A percentile compares a stretch with the other conserved stretches of the same genome.
Conservation (phyloP, 2,113 vertebrate genomes). For the Anoplopoma fimbria region DNA sequence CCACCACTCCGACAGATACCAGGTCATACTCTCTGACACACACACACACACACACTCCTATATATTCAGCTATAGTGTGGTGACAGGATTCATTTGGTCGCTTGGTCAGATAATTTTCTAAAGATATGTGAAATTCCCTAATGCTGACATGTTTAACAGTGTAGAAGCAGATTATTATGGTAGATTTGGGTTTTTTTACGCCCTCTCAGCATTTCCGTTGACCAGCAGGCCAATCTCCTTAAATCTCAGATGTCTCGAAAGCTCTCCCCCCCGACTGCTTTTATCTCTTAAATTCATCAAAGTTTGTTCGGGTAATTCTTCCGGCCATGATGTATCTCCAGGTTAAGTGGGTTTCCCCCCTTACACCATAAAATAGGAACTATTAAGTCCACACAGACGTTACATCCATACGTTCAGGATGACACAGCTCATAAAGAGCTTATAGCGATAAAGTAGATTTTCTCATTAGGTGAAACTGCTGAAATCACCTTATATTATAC, state of each 20-base stretch:
- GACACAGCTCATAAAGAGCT: slow-evolving; percentile 81
- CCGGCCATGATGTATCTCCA: slow-evolving; percentile 69
- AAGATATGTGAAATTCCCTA: neutral
- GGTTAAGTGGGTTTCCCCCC: slow-evolving; percentile 79
- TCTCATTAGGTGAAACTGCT: slow-evolving; percentile 83
- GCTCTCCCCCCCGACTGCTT: slow-evolving; percentile 52
- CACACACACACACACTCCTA: slow-evolving; percentile 15
- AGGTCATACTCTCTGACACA: slow-evolving; percentile 86
- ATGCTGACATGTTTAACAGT: slow-evolving; percentile 31
- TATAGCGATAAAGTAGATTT: slow-evolving; percentile 79
- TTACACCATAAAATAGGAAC: slow-evolving; percentile 77
- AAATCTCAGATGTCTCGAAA: slow-evolving; percentile 60
- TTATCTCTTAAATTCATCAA: slow-evolving; percentile 78
- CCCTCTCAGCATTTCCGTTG: slow-evolving; percentile 62
- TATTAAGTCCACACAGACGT: slow-evolving; percentile 78
- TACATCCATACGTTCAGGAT: slow-evolving; percentile 76
- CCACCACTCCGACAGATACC: slow-evolving; percentile 99
- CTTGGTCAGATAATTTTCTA: neutral
- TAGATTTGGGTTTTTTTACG: slow-evolving; percentile 50
- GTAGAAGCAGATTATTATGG: slow-evolving; percentile 6
- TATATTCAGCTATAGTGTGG: neutral
- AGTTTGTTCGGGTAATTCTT: slow-evolving; percentile 72
- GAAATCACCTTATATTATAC: slow-evolving; percentile 80
- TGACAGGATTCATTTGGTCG: too few relatives aligned
- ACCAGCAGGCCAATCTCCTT: slow-evolving; percentile 66